Evolutionary conservation across 2,797 vertebrate species (phyloP).

Genomic region (Gallinago stenura): DNA sequence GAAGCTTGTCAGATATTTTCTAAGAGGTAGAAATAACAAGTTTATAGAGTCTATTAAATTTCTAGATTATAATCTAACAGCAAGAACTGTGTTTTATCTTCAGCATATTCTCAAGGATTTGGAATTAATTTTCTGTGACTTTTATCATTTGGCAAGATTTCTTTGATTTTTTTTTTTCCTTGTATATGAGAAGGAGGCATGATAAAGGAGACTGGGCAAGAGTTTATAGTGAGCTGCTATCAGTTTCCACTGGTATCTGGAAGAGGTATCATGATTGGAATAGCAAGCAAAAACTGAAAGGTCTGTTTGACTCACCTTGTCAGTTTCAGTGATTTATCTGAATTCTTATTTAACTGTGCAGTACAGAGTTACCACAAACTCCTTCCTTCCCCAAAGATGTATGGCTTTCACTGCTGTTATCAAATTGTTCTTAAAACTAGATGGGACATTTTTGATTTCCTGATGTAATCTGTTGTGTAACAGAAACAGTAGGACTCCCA

Average conservation of each 20-base stretch:
- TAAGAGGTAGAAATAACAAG: neutral
- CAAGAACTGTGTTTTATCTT: neutral
- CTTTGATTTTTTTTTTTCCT: neutral
- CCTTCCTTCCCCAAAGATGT: neutral
- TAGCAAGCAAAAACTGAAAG: neutral
- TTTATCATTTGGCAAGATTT: neutral
- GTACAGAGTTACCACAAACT: neutral
- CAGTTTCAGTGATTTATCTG: neutral
- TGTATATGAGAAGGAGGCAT: neutral
- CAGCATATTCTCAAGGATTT: neutral
- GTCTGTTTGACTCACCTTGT: neutral
- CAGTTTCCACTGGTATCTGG: neutral
- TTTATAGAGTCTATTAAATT: neutral
- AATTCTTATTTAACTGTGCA: neutral
- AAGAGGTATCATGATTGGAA: neutral
- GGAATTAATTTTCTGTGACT: neutral
- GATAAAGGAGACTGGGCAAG: neutral
- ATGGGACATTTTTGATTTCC: neutral
- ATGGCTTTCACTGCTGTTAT: neutral
- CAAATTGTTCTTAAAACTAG: neutral
- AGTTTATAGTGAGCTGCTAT: neutral
- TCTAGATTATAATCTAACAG: neutral
- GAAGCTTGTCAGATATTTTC: constrained; percentile 7
- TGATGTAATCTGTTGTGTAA: neutral
- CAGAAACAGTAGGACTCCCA: neutral